Base-by-base conservation (phyloP, 1,140 invertebrate species). In the Berghia stephanieae region DNA sequence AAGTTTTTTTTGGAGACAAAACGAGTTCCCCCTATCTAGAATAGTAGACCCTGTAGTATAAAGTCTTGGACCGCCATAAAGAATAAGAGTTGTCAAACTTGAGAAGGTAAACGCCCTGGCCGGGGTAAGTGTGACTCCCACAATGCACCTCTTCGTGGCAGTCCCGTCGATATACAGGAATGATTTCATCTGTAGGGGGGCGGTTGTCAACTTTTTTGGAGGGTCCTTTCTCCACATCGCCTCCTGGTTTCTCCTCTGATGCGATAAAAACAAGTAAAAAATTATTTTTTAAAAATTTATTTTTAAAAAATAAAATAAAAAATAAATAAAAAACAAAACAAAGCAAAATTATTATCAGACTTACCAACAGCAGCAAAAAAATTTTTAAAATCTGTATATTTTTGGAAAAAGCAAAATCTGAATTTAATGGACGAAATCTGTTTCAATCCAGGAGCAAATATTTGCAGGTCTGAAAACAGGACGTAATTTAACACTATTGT, bases 11-110 rank as follows among this genome's bases (percentile, higher is more conserved):
- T n/a, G n/a, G n/a, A n/a, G n/a, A n/a, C n/a, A n/a, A n/a, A n/a
- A n/a, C n/a, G n/a, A n/a, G n/a, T n/a, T n/a, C n/a, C 16, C 36
- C 74, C 80, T 84, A 88, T 79, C 86, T 83, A 66, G 96, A 98
- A 85, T 99, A 99, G 88, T 98, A 99, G 55, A 99, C 96, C 90
- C 98, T 92, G 90, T 99, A 99, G 89, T 99, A 99, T 38, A 99
- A 92, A 16, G 96, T 98, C 93, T 99, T 99, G 82, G 96, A 98
- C 83, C 98, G 93, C 98, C 98, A 99, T 74, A 99, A 91, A 55
- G 97, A 99, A 90, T 99, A 99, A 0, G 97, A 98, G 91, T 99
- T 99, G 90, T 99, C 98, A 90, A 99, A 99, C 91, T 99, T 99
- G 10, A 99, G 91, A 86, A 99, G 91, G 91, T 99, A 99, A 46